phyloP scores from a whole-genome alignment of 2,797 vertebrate genomes.

The Sternotherus odoratus region DNA sequence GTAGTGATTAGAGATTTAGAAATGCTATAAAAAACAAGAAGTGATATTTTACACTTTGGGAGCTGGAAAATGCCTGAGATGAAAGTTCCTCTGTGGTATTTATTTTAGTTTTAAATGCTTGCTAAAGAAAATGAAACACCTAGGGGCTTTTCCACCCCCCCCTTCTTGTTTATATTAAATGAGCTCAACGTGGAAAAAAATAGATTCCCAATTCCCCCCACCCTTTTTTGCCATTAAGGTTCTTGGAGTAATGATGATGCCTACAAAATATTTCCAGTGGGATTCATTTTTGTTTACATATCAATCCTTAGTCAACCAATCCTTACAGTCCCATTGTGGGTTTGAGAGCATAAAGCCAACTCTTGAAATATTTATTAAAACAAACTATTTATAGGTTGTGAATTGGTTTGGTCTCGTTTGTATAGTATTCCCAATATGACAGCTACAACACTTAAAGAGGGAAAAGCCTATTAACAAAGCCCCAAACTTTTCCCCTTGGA shows the following conservation, averaged over 20 bases:
- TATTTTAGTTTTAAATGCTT: constrained; percentile 48
- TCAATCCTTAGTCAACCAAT: constrained; percentile 60
- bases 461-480: background rate
- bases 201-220: background rate
- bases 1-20: constrained; percentile 44
- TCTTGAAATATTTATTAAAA: constrained; percentile 54
- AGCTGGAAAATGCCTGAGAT: constrained; percentile 20
- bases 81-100: constrained; percentile 11
- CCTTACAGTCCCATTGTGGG: constrained; percentile 18
- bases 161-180: constrained; percentile 44
- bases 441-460: background rate
- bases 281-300: constrained; percentile 43
- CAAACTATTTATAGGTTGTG: constrained; percentile 21
- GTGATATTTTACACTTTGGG: constrained; percentile 12
- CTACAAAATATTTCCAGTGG: constrained; percentile 33
- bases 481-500: background rate
- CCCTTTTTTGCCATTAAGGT: constrained; percentile 2
- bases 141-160: background rate
- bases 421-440: constrained; percentile 1
- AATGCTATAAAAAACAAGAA: constrained; percentile 29
- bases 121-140: constrained; percentile 51
- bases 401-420: constrained; percentile 34
- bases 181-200: background rate
- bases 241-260: constrained; percentile 40
- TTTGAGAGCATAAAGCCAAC: constrained; percentile 26